phyloP scores from a whole-genome alignment of 2,888 invertebrate genomes.

The Drosophila tanythrix region DNA sequence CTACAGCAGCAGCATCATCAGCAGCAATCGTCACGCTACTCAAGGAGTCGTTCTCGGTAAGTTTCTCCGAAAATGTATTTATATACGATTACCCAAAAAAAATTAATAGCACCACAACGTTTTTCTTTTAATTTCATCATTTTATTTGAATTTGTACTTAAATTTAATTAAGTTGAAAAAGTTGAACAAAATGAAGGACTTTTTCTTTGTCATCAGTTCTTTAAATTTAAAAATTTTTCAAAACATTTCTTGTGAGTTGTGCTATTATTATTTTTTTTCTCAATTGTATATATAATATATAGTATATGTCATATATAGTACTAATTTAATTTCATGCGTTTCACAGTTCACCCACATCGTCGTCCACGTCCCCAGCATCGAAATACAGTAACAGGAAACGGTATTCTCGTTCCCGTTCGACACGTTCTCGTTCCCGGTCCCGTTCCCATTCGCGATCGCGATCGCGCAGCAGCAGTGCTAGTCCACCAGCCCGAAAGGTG shows the following conservation, averaged over 20 bases:
- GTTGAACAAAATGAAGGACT: background rate
- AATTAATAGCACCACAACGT: background rate
- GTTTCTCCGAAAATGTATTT: constrained; percentile 24
- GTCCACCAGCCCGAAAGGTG: constrained; percentile 65
- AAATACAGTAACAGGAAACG: constrained; percentile 76
- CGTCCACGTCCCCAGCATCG: constrained; percentile 61
- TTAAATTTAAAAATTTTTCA: background rate
- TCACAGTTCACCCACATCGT: constrained; percentile 77
- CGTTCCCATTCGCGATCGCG: constrained; percentile 85
- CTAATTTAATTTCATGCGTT: background rate
- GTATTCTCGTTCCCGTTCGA: constrained; percentile 65
- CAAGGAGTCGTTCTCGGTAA: constrained; percentile 83
- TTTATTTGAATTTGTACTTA: background rate
- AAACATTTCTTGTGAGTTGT: background rate
- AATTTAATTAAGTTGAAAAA: background rate
- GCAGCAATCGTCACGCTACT: constrained; percentile 81
- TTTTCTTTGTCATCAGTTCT: background rate
- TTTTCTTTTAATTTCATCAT: background rate
- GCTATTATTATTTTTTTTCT: background rate
- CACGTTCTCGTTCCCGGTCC: constrained; percentile 69
- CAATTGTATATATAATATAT: background rate
- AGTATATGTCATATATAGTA: background rate
- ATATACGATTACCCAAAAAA: background rate
- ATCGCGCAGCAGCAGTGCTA: constrained; percentile 66
- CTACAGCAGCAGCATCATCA: constrained; percentile 38